Base-by-base conservation (phyloP, 2,113 vertebrate genomes). In the Anarrhichthys ocellatus region DNA sequence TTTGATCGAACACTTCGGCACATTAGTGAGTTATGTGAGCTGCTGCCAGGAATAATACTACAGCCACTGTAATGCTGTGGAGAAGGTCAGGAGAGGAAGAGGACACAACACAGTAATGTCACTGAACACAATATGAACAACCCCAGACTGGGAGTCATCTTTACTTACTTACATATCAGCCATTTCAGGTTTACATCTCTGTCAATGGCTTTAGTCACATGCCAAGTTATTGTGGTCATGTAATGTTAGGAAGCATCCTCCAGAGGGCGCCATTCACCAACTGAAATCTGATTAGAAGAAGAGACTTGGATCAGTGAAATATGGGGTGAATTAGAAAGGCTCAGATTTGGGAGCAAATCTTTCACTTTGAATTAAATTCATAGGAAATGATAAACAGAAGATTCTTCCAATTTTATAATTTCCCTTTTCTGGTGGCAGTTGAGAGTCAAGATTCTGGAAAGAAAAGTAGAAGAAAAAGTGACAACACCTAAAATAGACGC, bases 1-100 rank as follows among this genome's bases (percentile, higher is more conserved):
- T 73, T n/a, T 77, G 81, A 73, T 24, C 29, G 78, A 0, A 0
- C 27, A 20, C 38, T 73, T 0, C 63, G 76, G 75, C 83, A 82
- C 63, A 0, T 78, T 48, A 65, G 50, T 13, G 13, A 14, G 59
- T 77, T 82, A 83, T 11, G 69, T 80, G 81, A 83, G 18, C 82
- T 11, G 50, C 70, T 61, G 75, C 88, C 85, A 80, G 20, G 74
- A 90, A 87, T 89, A 91, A 77, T 9, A 18, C 27, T 2, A 20
- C 52, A 14, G 11, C 9, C 61, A 73, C 69, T 76, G 44, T 24
- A 73, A 27, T 5, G 34, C 24, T 14, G 42, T 36, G 27, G 58
- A 83, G 14, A 80, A 36, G 74, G 85, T 77, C 81, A 77, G 48
- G 14, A 15, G 78, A n/a, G 66, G 38, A 3, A 27, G 38, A 34